Base-by-base conservation (phyloP, 2,888 invertebrate species). In the Salticus scenicus region DNA sequence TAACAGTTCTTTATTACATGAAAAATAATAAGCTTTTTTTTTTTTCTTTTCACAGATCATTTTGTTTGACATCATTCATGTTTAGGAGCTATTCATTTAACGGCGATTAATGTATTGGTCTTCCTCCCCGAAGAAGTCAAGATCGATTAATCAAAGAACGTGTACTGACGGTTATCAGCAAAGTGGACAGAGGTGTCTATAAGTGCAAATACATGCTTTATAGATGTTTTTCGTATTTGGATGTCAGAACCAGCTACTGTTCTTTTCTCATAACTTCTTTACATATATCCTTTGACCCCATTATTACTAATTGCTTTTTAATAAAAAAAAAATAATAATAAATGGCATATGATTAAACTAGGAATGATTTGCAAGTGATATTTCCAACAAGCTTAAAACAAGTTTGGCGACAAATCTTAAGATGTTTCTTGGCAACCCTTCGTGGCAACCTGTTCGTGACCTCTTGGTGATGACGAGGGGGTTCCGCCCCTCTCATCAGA, bases 401-500 rank as follows among this genome's bases (percentile, higher is more conserved):
- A 12, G 57, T 57, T 57, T 57, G 57, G 57, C 57, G 57, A 57
- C 24, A 57, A 12, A 24, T 7, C 7, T 24, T 5, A 12, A 1
- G 24, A 24, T 5, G 24, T 24, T n/a, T 17, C 42, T 47, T 47
- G 42, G 42, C 42, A 47, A 47, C 42, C 42, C 42, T 47, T 57
- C 24, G 24, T 24, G 57, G 57, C 57, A 57, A 57, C 57, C 57
- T 24, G 57, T 24, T 1, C 57, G 57, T 57, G 57, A 57, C 57
- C 57, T 24, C 12, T 57, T 24, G 57, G 57, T 24, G 57, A 57
- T 57, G 57, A 57, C 57, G 57, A 57, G 57, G 57, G 24, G 57
- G 24, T 24, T 57, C 57, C 57, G 57, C 57, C 57, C 57, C 57
- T n/a, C 57, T 57, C 57, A 57, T 57, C 57, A 47, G 37, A 47